Percentiles rank a stretch among this genome's conserved stretches.
Conservation (phyloP, 1,140 invertebrate species). For the Watersipora subatra region DNA sequence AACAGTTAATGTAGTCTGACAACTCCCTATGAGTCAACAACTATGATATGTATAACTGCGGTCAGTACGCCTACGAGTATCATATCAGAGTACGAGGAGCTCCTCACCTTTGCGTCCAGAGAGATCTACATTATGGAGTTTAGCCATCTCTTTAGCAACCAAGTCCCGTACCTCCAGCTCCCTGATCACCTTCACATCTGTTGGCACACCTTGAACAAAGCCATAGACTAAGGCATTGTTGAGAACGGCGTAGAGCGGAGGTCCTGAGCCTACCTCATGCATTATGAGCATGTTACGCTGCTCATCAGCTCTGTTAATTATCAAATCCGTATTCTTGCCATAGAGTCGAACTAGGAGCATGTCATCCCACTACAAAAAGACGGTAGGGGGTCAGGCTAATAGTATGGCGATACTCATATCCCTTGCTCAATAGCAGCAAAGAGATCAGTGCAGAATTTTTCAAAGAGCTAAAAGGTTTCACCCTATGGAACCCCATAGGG, state of each 20-base stretch:
- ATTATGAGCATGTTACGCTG: slow-evolving; percentile 48
- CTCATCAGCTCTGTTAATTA: slow-evolving; percentile 77
- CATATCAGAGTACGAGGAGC: no score
- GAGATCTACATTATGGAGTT: slow-evolving; percentile 9
- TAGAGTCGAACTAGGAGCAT: slow-evolving; percentile 78
- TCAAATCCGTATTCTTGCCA: slow-evolving; percentile 78
- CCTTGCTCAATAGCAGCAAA: no score
- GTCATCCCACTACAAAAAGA: slow-evolving; percentile 44
- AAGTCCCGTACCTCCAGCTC: slow-evolving; percentile 46
- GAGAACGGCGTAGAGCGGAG: slow-evolving; percentile 76
- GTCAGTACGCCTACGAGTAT: no score
- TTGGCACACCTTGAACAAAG: slow-evolving; percentile 67
- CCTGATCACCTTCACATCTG: slow-evolving; percentile 56
- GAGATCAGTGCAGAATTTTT: no score
- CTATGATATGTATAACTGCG: no score
- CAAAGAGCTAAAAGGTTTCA: no score
- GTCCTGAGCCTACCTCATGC: slow-evolving; percentile 61
- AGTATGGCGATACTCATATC: no score
- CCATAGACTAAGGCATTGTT: slow-evolving; percentile 86
- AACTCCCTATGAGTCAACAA: no score
- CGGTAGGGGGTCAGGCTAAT: no score
- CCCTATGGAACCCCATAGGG: no score
- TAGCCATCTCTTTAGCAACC: slow-evolving; percentile 11
- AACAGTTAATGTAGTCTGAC: no score
- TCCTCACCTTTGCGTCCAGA: no score